Evolutionary conservation across 1,140 invertebrate species (phyloP).

Genomic region (Potamilus streckersoni): DNA sequence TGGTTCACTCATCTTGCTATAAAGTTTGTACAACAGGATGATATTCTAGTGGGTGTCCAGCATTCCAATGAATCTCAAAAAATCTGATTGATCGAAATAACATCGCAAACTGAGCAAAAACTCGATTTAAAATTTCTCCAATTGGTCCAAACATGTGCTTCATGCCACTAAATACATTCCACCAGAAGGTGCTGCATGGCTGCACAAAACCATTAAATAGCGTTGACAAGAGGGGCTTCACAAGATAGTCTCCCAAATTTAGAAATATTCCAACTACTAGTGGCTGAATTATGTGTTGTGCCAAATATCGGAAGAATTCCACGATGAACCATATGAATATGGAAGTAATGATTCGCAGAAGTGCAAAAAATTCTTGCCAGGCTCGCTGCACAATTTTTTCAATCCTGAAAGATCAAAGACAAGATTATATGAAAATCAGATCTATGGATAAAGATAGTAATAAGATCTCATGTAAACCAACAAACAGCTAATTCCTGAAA

Average conservation of each 20-base stretch:
- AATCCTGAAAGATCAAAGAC: slow-evolving; percentile 36
- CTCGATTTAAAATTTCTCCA: slow-evolving; percentile 33
- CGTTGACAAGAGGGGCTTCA: slow-evolving; percentile 46
- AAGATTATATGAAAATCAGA: slow-evolving; percentile 1
- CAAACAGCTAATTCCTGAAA: too few species aligned
- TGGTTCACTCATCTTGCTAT: too few species aligned
- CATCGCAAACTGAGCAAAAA: slow-evolving; percentile 39
- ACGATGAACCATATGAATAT: slow-evolving; percentile 39
- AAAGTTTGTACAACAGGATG: too few species aligned
- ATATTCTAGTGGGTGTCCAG: neutral
- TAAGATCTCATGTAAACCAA: too few species aligned
- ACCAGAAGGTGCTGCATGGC: slow-evolving; percentile 37
- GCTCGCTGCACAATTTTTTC: slow-evolving; percentile 34
- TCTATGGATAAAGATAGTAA: too few species aligned
- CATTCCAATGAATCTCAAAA: slow-evolving; percentile 24
- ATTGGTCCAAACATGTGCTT: slow-evolving; percentile 42
- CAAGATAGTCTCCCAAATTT: slow-evolving; percentile 40
- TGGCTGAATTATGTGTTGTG: slow-evolving; percentile 40
- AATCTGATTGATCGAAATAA: slow-evolving; percentile 34
- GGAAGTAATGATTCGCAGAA: slow-evolving; percentile 39
- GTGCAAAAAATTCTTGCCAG: slow-evolving; percentile 44
- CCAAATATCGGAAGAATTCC: slow-evolving; percentile 38
- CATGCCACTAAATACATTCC: slow-evolving; percentile 38
- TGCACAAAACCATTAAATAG: slow-evolving; percentile 49
- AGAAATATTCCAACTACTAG: slow-evolving; percentile 37